These are phyloP conservation scores for Drosophila pandora DNA, from an alignment of 1,140 invertebrate genomes.

Conservation along the genomic window DNA sequence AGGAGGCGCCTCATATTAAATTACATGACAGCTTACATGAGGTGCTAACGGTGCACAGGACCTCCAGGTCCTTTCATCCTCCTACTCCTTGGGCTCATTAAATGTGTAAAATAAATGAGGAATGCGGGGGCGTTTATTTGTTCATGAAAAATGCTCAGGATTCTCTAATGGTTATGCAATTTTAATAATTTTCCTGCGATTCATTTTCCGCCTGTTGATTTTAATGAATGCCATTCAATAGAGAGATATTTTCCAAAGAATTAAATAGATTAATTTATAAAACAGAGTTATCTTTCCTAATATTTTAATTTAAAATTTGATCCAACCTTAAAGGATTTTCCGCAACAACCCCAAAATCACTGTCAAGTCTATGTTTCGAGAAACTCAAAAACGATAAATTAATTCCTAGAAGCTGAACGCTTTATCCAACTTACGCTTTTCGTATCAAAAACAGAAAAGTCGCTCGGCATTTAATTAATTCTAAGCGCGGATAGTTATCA, in stretches of 20 bases:
- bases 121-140: slow-evolving; percentile 7
- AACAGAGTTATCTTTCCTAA: background rate
- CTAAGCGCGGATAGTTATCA: slow-evolving; percentile 54
- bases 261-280: background rate
- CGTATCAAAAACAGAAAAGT: slow-evolving; percentile 35
- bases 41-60: slow-evolving; percentile 29
- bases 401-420: slow-evolving; percentile 35
- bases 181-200: slow-evolving; percentile 39
- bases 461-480: slow-evolving; percentile 70
- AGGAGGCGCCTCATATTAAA: slow-evolving; percentile 61
- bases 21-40: slow-evolving; percentile 79
- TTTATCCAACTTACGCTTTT: slow-evolving; percentile 32
- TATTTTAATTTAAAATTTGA: too few species aligned
- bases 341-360: slow-evolving; percentile 7
- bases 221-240: background rate
- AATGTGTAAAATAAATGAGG: slow-evolving; percentile 48
- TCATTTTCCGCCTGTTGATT: slow-evolving; percentile 30
- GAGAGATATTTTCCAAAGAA: too few species aligned
- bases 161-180: slow-evolving; percentile 52
- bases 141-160: slow-evolving; percentile 60
- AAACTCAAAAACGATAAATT: slow-evolving; percentile 53
- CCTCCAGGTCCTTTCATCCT: slow-evolving; percentile 8
- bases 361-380: slow-evolving; percentile 1
- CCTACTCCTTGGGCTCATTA: slow-evolving; percentile 49
- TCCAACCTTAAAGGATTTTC: background rate